A percentile compares a stretch with the other conserved stretches of the same genome.
Evolutionary conservation across 2,888 invertebrate species (phyloP).

Genomic region (Gibbula magus): DNA sequence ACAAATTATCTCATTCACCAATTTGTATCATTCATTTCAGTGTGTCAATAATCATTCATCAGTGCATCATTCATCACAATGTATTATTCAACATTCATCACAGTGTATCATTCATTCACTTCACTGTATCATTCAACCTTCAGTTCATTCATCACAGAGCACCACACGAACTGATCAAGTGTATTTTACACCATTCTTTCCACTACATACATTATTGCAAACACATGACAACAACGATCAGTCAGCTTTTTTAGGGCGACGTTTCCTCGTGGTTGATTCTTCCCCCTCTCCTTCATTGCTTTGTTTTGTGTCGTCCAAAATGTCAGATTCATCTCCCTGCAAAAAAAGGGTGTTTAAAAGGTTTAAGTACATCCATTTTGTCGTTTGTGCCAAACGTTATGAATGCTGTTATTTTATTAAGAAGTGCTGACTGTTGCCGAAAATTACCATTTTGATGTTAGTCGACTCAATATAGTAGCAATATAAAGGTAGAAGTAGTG

Average conservation of each 20-base stretch:
- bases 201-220: neutral
- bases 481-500: no score
- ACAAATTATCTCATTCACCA: neutral
- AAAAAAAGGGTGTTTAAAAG: neutral
- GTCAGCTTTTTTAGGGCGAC: neutral
- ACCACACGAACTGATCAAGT: neutral
- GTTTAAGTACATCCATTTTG: neutral
- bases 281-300: neutral
- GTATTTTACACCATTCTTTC: neutral
- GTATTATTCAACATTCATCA: neutral
- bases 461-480: no score
- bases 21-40: neutral
- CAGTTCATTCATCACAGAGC: no score
- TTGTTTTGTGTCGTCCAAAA: constrained; percentile 39
- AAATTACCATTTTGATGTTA: no score
- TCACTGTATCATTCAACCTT: neutral
- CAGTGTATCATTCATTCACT: neutral
- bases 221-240: neutral
- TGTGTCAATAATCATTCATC: neutral
- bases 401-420: no score
- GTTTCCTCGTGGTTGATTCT: neutral
- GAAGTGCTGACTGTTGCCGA: no score
- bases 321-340: constrained; percentile 45
- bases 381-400: neutral
- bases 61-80: neutral